Base-by-base conservation (phyloP, 2,113 vertebrate genomes). In the crab-eating macaque (Macaca fascicularis) region DNA sequence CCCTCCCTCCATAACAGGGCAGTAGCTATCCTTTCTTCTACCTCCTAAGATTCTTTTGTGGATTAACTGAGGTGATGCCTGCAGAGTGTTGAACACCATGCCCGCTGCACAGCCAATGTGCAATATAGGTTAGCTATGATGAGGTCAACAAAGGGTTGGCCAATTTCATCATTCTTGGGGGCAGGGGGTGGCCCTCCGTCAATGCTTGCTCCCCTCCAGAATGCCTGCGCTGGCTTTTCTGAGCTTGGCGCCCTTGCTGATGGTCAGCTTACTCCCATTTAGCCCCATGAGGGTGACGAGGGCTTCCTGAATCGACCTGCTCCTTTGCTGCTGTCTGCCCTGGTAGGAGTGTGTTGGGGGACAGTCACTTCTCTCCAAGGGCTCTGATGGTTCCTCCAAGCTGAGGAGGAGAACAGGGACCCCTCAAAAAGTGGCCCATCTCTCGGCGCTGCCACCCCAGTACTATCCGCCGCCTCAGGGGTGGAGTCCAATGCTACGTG, bases 181-280 rank as follows among this genome's bases (percentile, higher is more conserved):
- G 0, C 9, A 19, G 45, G 23, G 0, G 38, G 2, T 9, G 70
- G 19, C 2, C 0, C 38, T 55, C 48, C 0, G 0, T 1, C 10
- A 25, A 25, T 1, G 8, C 4, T 32, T 19, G 1, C 27, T 27
- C 12, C 32, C 40, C n/a, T 23, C 70, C 40, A 22, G n/a, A 70
- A 27, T 0, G 1, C 59, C 27, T 12, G 52, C 22, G 11, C 52
- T 14, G 14, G 45, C 27, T 1, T 19, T 25, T 0, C 19, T 2
- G 59, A 43, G 76, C 32, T 11, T 8, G 3, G 2, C 4, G 0
- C 82, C 38, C 3, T 22, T 7, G 67, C 5, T 10, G 11, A 22
- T 0, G 10, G 38, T 12, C 35, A 2, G 16, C 27, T 23, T 55
- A 0, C 3, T 76, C 40, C 6, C 2, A 3, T 2, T 14, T 57